A percentile compares a stretch with the other conserved stretches of the same genome.
Conservation (phyloP, 2,888 invertebrate genomes). For the Apotomis turbidana region DNA sequence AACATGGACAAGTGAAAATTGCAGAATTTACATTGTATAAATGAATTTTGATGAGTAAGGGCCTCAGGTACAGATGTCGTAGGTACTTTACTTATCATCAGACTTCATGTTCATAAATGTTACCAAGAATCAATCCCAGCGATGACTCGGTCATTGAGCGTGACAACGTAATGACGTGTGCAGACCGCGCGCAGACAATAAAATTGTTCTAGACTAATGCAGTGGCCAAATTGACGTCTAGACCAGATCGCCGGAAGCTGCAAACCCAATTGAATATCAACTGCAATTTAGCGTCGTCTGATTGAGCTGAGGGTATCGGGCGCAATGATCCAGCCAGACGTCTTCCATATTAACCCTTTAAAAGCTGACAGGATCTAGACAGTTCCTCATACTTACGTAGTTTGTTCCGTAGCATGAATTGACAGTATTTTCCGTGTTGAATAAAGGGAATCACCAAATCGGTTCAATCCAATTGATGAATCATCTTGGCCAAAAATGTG, state of each 20-base stretch:
- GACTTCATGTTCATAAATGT: constrained; percentile 4
- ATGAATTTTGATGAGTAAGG: no score
- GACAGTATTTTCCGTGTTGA: background rate
- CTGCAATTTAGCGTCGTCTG: constrained; percentile 12
- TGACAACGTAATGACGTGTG: constrained; percentile 11
- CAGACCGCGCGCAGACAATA: constrained; percentile 13
- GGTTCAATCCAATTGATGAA: no score
- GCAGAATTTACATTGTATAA: no score
- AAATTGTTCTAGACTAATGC: constrained; percentile 26
- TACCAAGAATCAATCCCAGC: constrained; percentile 15
- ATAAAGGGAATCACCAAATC: background rate
- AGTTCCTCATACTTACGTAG: background rate
- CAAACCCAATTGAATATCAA: constrained; percentile 17
- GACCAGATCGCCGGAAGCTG: constrained; percentile 25
- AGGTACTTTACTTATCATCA: background rate
- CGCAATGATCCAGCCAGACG: background rate
- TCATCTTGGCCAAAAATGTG: no score
- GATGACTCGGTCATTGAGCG: background rate
- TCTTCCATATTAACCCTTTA: constrained; percentile 6
- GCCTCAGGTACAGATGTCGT: no score
- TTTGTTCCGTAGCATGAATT: background rate
- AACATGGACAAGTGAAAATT: no score
- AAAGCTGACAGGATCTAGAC: background rate
- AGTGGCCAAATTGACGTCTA: constrained; percentile 24
- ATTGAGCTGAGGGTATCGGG: background rate